Evolutionary conservation across 2,113 vertebrate genomes (phyloP).

Genomic region (Podilymbus podiceps): DNA sequence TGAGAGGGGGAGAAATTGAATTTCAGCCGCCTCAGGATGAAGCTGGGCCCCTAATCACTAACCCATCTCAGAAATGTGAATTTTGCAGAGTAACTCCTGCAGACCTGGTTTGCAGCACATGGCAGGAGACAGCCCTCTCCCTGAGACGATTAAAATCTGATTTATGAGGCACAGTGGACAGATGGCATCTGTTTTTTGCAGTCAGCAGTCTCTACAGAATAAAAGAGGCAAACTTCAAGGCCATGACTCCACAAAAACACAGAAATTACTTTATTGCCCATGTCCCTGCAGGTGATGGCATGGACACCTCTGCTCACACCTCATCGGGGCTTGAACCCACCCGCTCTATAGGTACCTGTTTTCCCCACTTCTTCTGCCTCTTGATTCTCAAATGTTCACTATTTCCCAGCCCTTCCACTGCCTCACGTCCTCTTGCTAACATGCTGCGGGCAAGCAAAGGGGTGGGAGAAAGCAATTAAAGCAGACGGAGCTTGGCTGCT

Average conservation of each 20-base stretch:
- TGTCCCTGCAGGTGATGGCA: neutral
- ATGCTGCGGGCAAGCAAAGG: neutral
- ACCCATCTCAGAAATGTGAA: neutral
- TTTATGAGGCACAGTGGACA: slow-evolving; percentile 3
- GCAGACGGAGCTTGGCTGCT: neutral
- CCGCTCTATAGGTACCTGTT: neutral
- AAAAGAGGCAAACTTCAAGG: slow-evolving; percentile 10
- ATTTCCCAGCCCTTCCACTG: neutral
- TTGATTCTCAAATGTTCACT: neutral
- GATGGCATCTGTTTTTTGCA: slow-evolving; percentile 15
- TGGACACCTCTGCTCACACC: neutral
- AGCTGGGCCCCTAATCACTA: neutral
- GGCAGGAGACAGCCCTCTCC: slow-evolving; percentile 2
- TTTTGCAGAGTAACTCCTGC: neutral
- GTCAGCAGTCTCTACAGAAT: neutral
- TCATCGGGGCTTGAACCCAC: fast-evolving
- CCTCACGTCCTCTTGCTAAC: neutral
- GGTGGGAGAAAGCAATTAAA: neutral
- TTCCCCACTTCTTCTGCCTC: neutral
- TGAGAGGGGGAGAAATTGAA: neutral
- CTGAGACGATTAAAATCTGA: slow-evolving; percentile 28
- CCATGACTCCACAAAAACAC: neutral
- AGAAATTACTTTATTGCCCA: neutral
- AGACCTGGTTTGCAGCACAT: neutral
- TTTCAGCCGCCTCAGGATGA: neutral